These are phyloP conservation scores for Drosophila insularis DNA, from an alignment of 1,140 invertebrate genomes.

Conservation along the genomic window DNA sequence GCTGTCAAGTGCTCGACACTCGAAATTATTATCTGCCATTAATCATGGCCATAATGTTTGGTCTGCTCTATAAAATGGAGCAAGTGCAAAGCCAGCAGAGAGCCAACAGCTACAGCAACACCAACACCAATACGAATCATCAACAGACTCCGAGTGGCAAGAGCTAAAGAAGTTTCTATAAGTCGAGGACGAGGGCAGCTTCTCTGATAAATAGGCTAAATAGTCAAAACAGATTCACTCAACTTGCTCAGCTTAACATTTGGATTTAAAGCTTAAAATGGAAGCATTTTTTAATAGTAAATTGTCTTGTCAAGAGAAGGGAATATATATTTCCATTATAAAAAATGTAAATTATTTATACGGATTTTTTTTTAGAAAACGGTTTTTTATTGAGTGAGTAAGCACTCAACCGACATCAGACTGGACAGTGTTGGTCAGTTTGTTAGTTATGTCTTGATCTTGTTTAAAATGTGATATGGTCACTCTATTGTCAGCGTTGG, in stretches of 20 bases:
- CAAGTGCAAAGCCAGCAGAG: slow-evolving; percentile 51
- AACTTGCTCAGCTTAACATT: neutral
- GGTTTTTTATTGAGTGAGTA: no score
- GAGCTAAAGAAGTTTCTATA: slow-evolving; percentile 28
- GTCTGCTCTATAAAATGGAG: slow-evolving; percentile 71
- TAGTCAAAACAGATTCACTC: slow-evolving; percentile 9
- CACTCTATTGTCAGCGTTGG: no score
- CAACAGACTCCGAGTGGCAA: slow-evolving; percentile 6
- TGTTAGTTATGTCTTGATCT: no score
- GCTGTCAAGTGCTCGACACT: slow-evolving; percentile 79
- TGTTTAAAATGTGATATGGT: no score
- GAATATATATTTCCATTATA: neutral
- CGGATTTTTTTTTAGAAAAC: no score
- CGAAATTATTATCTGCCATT: slow-evolving; percentile 80
- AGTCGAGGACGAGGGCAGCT: slow-evolving; percentile 40
- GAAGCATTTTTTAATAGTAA: neutral
- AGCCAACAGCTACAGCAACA: neutral
- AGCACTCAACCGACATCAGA: no score
- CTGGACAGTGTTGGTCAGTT: no score
- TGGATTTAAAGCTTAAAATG: neutral
- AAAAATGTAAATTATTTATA: neutral
- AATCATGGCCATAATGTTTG: slow-evolving; percentile 80
- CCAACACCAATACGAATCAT: neutral
- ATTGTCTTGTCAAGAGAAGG: neutral
- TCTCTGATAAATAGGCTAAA: slow-evolving; percentile 13